Percentiles rank a stretch among this genome's conserved stretches.
phyloP scores from a whole-genome alignment of 2,888 invertebrate genomes.

The Epinotia demarniana region DNA sequence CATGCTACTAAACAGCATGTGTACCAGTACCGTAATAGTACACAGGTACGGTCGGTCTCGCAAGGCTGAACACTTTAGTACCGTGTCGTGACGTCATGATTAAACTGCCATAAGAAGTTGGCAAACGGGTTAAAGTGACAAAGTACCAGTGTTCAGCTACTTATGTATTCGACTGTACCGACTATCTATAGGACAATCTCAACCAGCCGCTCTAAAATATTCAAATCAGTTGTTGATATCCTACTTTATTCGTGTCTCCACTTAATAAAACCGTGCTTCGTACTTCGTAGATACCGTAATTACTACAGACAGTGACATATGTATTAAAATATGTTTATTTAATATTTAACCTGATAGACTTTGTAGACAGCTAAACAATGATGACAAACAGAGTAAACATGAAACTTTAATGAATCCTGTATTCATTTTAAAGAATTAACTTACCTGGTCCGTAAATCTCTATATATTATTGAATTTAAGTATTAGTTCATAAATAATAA shows the following conservation, averaged over 20 bases:
- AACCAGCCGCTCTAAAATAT: slow-evolving; percentile 59
- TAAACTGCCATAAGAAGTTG: no score
- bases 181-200: neutral
- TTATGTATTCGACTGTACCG: no score
- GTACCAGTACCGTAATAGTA: no score
- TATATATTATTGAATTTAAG: neutral
- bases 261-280: slow-evolving; percentile 69
- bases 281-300: slow-evolving; percentile 61
- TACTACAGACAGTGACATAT: slow-evolving; percentile 71
- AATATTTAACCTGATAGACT: slow-evolving; percentile 80
- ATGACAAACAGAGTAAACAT: slow-evolving; percentile 64
- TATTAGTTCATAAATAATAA: neutral
- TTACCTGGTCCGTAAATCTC: neutral
- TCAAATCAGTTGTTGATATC: slow-evolving; percentile 75
- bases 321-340: slow-evolving; percentile 77
- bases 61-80: no score
- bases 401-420: slow-evolving; percentile 22
- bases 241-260: slow-evolving; percentile 59
- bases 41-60: neutral
- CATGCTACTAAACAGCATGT: no score
- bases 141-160: neutral
- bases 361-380: slow-evolving; percentile 76
- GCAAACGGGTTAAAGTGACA: neutral
- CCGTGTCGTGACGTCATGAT: no score
- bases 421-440: slow-evolving; percentile 14